phyloP scores from a whole-genome alignment of 2,113 vertebrate species.

The Clupea harengus region DNA sequence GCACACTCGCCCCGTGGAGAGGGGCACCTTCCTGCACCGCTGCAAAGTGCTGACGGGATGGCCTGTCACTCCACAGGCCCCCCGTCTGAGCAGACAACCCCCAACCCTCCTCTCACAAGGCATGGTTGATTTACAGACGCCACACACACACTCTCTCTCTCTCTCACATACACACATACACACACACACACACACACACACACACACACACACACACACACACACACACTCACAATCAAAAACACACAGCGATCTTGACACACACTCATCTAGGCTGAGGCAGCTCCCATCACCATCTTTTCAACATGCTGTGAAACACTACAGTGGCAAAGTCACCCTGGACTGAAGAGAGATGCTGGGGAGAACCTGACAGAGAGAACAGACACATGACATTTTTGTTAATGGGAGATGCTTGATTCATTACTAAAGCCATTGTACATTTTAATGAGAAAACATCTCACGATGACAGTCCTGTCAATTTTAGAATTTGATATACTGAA shows the following conservation, averaged over 20 bases:
- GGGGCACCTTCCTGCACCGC: conserved; percentile 48
- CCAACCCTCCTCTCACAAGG: not conserved
- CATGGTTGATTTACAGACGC: conserved; percentile 38
- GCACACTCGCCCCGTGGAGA: conserved; percentile 15
- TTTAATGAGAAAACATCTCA: conserved; percentile 14
- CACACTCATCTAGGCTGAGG: conserved; percentile 9
- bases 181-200: not conserved
- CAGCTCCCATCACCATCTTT: not conserved
- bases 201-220: not conserved
- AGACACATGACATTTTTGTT: not conserved
- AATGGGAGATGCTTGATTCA: conserved; percentile 1
- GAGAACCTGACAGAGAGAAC: conserved; percentile 7
- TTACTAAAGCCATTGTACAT: not conserved
- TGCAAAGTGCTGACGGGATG: conserved; percentile 54
- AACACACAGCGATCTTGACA: not conserved
- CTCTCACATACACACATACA: not conserved
- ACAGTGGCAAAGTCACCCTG: conserved; percentile 13
- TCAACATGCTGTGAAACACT: not conserved
- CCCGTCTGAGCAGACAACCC: conserved; percentile 5
- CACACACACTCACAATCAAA: not conserved
- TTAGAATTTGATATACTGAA: not conserved
- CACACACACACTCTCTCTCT: not conserved
- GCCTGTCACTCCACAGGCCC: conserved; percentile 12
- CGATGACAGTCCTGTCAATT: conserved; percentile 2
- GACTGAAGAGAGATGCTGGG: not conserved